Conservation (phyloP, 2,113 vertebrate species). For the Malurus melanocephalus region DNA sequence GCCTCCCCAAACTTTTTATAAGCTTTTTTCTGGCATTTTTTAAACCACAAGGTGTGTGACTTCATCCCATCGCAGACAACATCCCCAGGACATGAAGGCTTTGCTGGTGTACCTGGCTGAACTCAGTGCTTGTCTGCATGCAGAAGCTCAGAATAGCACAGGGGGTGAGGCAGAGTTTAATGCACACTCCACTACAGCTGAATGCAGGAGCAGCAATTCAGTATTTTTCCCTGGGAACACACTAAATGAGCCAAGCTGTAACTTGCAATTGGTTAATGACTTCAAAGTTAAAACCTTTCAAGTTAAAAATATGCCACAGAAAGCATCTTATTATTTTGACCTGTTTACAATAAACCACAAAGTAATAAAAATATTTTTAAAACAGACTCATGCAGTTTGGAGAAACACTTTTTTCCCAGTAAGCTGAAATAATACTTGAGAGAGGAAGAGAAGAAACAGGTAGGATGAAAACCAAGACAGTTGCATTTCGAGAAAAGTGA, state of each 20-base stretch:
- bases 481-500: background rate
- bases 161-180: background rate
- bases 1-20: fast-evolving
- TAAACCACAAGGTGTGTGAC: background rate
- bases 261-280: background rate
- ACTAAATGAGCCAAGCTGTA: background rate
- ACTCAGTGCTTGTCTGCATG: background rate
- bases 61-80: fast-evolving
- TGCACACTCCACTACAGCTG: background rate
- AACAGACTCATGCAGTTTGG: background rate
- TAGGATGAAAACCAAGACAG: background rate
- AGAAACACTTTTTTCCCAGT: background rate
- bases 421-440: background rate
- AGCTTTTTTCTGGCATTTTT: background rate
- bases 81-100: background rate
- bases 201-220: background rate
- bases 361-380: background rate
- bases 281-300: background rate
- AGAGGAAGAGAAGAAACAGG: background rate
- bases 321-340: background rate
- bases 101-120: background rate
- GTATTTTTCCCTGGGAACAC: background rate
- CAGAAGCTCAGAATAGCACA: background rate
- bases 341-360: background rate
- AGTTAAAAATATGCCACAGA: background rate